A percentile compares a stretch with the other conserved stretches of the same genome.
Conservation (phyloP, 2,888 invertebrate species). For the Miltochrista miniata region DNA sequence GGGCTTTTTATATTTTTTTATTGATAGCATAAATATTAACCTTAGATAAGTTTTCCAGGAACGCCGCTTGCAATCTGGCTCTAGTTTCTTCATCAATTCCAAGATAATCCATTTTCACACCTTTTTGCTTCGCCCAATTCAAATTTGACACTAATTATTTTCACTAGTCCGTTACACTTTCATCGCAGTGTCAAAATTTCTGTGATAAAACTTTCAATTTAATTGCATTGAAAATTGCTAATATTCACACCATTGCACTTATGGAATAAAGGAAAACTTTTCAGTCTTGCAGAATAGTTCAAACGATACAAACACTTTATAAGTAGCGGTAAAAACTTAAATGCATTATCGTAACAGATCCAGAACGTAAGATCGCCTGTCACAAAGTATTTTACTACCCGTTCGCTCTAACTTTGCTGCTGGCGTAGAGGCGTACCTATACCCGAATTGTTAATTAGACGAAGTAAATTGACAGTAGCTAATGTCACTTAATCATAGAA, state of each 20-base stretch:
- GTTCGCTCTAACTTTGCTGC: too few species aligned
- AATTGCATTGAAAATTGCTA: too few species aligned
- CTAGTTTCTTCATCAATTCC: conserved; percentile 43
- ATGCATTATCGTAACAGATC: not conserved
- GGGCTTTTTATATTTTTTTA: too few species aligned
- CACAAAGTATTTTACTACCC: conserved; percentile 11
- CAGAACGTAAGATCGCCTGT: not conserved
- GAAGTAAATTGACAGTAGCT: too few species aligned
- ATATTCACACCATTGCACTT: not conserved
- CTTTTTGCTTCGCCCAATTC: conserved; percentile 31
- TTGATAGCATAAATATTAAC: conserved; percentile 39
- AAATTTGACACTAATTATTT: conserved; percentile 39
- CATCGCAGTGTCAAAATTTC: conserved; percentile 25
- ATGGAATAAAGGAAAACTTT: conserved; percentile 17
- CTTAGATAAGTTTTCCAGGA: conserved; percentile 53
- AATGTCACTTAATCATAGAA: too few species aligned
- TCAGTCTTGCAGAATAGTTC: too few species aligned
- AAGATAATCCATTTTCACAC: conserved; percentile 11
- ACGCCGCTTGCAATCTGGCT: conserved; percentile 52
- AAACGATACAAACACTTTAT: too few species aligned
- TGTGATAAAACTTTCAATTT: too few species aligned
- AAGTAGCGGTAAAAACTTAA: not conserved
- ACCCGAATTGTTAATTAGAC: too few species aligned
- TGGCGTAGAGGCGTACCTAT: too few species aligned
- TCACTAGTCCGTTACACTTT: conserved; percentile 69